These are phyloP conservation scores for Drosophila ficusphila DNA, from an alignment of 1,140 invertebrate species.

Conservation along the genomic window DNA sequence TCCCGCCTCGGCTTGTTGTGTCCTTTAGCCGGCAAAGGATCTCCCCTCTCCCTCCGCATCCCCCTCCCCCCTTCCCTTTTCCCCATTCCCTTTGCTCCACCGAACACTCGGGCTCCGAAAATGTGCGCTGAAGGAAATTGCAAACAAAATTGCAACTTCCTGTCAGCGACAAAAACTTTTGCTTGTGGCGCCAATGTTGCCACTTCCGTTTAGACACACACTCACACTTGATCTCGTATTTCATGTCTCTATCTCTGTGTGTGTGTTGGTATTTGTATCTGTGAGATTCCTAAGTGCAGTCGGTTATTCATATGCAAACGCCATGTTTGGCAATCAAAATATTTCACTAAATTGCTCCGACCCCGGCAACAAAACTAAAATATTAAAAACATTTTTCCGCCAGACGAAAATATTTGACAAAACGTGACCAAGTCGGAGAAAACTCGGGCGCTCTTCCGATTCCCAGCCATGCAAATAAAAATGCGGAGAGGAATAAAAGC, in stretches of 20 bases:
- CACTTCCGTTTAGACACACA: conserved; percentile 71
- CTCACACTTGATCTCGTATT: conserved; percentile 5
- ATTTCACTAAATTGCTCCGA: conserved; percentile 77
- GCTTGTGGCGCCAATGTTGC: conserved; percentile 79
- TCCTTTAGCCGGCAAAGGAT: too few relatives aligned
- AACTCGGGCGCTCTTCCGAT: conserved; percentile 10
- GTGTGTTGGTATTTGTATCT: too few relatives aligned
- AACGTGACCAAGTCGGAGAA: conserved; percentile 63
- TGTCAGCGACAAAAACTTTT: conserved; percentile 82
- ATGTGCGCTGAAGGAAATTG: conserved; percentile 80
- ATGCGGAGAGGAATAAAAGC: conserved; percentile 36
- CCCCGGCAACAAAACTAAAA: conserved; percentile 61
- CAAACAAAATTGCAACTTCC: conserved; percentile 83
- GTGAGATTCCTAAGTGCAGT: conserved; percentile 68
- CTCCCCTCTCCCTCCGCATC: neutral
- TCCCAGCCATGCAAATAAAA: conserved; percentile 32
- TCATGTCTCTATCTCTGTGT: too few relatives aligned
- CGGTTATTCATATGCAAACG: conserved; percentile 79
- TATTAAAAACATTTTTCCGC: conserved; percentile 70
- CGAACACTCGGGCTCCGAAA: conserved; percentile 45
- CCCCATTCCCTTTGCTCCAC: too few relatives aligned
- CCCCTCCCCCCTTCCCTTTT: neutral
- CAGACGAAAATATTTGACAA: conserved; percentile 55
- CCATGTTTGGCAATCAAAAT: conserved; percentile 81
- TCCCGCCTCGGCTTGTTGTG: conserved; percentile 37